These are phyloP conservation scores for Pelodytes ibericus DNA, from an alignment of 2,797 vertebrate genomes.

Conservation along the genomic window DNA sequence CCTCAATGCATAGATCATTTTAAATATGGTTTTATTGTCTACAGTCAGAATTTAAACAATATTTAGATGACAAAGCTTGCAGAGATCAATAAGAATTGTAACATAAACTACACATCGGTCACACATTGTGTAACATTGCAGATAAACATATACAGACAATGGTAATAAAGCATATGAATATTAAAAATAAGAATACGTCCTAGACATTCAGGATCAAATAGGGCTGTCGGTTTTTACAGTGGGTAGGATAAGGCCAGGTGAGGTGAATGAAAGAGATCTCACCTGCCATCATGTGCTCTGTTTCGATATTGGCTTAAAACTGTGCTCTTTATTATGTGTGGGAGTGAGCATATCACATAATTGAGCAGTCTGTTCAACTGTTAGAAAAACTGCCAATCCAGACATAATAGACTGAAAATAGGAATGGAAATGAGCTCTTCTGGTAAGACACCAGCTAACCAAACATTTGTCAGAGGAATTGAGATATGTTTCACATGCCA, in stretches of 20 bases:
- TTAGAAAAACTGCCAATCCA: conserved; percentile 31
- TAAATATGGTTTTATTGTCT: too few relatives aligned
- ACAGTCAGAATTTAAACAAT: too few relatives aligned
- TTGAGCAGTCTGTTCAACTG: background rate
- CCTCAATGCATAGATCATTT: too few relatives aligned
- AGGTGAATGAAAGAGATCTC: background rate
- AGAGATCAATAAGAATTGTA: too few relatives aligned
- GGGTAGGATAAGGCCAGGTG: background rate
- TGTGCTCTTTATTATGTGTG: conserved; percentile 15
- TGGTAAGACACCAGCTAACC: conserved; percentile 15
- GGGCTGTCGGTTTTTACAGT: background rate
- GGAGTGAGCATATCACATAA: background rate
- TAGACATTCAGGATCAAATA: too few relatives aligned
- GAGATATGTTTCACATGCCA: background rate
- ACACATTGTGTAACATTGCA: too few relatives aligned
- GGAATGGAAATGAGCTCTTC: conserved; percentile 1
- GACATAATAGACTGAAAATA: conserved; percentile 24
- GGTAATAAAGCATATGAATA: too few relatives aligned
- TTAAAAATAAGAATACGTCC: too few relatives aligned
- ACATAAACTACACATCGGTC: too few relatives aligned
- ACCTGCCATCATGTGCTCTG: background rate
- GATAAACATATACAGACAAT: too few relatives aligned
- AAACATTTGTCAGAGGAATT: conserved; percentile 23
- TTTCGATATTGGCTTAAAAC: background rate
- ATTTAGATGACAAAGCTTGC: too few relatives aligned